These are phyloP conservation scores for Nomia melanderi DNA, from an alignment of 1,140 invertebrate genomes.

Conservation along the genomic window DNA sequence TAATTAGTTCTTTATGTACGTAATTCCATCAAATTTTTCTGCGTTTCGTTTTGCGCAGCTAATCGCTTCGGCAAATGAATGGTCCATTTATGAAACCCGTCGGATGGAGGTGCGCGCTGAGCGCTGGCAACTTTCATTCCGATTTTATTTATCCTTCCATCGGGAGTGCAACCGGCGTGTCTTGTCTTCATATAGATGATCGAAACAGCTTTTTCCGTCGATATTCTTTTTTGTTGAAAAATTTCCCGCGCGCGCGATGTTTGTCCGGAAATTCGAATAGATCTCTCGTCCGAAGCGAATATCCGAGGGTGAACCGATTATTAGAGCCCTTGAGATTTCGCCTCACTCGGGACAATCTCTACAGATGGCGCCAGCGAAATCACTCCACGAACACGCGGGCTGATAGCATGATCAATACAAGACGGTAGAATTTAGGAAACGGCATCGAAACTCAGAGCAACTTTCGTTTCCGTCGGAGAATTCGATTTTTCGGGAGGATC, in stretches of 20 bases:
- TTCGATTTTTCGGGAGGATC: not conserved
- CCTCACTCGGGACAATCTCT: conserved; percentile 41
- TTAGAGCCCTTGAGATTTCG: conserved; percentile 22
- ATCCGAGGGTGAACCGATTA: conserved; percentile 4
- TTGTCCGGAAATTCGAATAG: not conserved
- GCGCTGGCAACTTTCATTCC: too few species aligned
- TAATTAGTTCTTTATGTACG: too few species aligned
- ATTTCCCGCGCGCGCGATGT: not conserved
- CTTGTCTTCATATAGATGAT: too few species aligned
- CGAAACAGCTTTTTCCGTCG: not conserved
- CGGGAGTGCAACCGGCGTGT: too few species aligned
- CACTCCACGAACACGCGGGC: conserved; percentile 30
- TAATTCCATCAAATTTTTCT: too few species aligned
- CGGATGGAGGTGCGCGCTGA: too few species aligned
- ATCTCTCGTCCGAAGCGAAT: not conserved
- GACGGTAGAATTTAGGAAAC: conserved; percentile 21
- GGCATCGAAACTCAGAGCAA: not conserved
- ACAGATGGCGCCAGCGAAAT: conserved; percentile 55
- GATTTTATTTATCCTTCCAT: too few species aligned
- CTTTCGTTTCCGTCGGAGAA: too few species aligned
- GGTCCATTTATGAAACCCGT: too few species aligned
- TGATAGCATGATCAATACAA: conserved; percentile 53
- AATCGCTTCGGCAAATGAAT: too few species aligned
- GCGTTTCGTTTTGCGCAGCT: too few species aligned
- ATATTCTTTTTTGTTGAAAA: not conserved